These are phyloP conservation scores for Aphelenchoides avenae DNA, from an alignment of 1,140 invertebrate genomes.

Conservation along the genomic window DNA sequence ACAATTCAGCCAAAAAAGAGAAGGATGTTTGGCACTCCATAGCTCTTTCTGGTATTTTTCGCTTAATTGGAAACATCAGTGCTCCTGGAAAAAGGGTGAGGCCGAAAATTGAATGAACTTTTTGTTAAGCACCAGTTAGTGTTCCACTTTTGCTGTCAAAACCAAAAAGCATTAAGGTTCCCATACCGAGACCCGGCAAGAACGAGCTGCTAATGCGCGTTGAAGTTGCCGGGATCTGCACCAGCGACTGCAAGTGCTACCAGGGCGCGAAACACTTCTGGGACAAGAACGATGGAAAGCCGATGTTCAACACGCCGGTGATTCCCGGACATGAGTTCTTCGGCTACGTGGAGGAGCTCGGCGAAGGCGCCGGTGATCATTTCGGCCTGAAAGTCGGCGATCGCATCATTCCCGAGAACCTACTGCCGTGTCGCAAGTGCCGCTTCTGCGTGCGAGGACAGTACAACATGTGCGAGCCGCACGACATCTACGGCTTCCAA, in stretches of 20 bases:
- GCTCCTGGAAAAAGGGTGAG: too few species aligned
- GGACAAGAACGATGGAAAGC: too few species aligned
- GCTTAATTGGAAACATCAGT: too few species aligned
- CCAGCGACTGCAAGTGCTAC: constrained; percentile 4
- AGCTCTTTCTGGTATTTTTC: too few species aligned
- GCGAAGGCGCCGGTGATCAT: not conserved
- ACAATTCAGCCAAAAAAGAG: too few species aligned
- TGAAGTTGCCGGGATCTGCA: not conserved
- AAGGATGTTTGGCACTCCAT: too few species aligned
- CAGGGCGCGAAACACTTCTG: constrained; percentile 1
- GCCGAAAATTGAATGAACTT: too few species aligned
- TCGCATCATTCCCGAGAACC: not conserved
- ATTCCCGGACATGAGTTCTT: constrained; percentile 5
- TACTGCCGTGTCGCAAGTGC: not conserved
- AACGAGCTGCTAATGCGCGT: not conserved
- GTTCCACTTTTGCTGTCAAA: too few species aligned
- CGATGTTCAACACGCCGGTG: not conserved
- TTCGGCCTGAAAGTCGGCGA: constrained; percentile 1
- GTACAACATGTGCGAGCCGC: constrained; percentile 2
- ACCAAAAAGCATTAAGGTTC: too few species aligned
- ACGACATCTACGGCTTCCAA: constrained; percentile 4
- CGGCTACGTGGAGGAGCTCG: not conserved
- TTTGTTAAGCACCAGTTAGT: too few species aligned
- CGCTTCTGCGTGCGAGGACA: not conserved
- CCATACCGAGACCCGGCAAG: too few species aligned